Evolutionary conservation across 2,797 vertebrate genomes (phyloP).

Genomic region (Oceanodroma leucorhoa): DNA sequence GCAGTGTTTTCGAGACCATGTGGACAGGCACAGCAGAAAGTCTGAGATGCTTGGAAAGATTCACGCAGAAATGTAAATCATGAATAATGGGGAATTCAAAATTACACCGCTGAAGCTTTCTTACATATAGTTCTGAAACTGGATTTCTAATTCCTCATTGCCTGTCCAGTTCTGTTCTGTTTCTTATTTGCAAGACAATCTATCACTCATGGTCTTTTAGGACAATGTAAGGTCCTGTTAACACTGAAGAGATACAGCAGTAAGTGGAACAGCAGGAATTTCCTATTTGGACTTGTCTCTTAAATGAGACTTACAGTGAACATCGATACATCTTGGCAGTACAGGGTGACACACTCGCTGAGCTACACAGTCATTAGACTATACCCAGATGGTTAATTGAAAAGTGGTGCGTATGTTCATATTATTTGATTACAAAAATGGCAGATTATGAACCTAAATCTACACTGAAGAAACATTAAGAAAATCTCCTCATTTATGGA

Average conservation of each 20-base stretch:
- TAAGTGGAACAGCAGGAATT: background rate
- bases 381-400: background rate
- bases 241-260: background rate
- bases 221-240: background rate
- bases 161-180: background rate
- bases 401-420: background rate
- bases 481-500: background rate
- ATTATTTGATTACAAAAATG: background rate
- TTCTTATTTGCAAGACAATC: background rate
- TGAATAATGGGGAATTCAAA: background rate
- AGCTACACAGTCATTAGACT: background rate
- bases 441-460: background rate
- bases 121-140: background rate
- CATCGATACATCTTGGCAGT: background rate
- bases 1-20: background rate
- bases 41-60: background rate
- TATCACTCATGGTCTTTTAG: background rate
- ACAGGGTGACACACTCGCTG: rapidly evolving
- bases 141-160: background rate
- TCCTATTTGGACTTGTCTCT: background rate
- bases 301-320: background rate
- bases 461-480: background rate
- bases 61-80: background rate
- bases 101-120: background rate
- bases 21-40: background rate